A percentile compares a stretch with the other conserved stretches of the same genome.
These are phyloP conservation scores for Melanotus villosus DNA, from an alignment of 2,888 invertebrate species.

Conservation along the genomic window DNA sequence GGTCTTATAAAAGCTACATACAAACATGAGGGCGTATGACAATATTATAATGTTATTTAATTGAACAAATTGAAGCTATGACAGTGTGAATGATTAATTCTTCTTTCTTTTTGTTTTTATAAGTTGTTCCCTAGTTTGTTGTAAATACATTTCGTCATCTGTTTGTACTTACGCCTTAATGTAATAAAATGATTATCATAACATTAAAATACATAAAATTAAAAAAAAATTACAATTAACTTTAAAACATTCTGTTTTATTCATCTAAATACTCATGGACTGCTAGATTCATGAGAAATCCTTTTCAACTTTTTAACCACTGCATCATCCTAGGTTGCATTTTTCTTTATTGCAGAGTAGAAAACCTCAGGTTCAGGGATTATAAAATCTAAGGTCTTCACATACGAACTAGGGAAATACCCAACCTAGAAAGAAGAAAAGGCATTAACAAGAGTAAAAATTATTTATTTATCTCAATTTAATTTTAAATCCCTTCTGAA, in stretches of 20 bases:
- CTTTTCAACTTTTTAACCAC: constrained; percentile 19
- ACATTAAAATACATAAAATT: constrained; percentile 33
- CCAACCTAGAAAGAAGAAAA: constrained; percentile 73
- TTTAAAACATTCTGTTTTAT: constrained; percentile 32
- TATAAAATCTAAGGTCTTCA: constrained; percentile 65
- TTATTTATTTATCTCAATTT: too few species aligned
- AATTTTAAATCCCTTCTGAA: too few species aligned
- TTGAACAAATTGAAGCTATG: too few species aligned
- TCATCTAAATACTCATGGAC: constrained; percentile 49
- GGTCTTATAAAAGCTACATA: too few species aligned
- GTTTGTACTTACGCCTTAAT: constrained; percentile 44
- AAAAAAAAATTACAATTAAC: constrained; percentile 46
- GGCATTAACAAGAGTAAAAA: too few species aligned
- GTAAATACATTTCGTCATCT: too few species aligned
- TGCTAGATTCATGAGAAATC: constrained; percentile 32
- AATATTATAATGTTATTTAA: too few species aligned
- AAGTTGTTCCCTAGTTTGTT: too few species aligned
- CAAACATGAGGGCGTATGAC: too few species aligned
- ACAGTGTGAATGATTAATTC: too few species aligned
- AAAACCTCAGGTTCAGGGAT: constrained; percentile 50
- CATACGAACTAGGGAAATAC: constrained; percentile 87
- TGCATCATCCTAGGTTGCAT: constrained; percentile 17
- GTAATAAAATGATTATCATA: constrained; percentile 31
- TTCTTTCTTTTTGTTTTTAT: too few species aligned
- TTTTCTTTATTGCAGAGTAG: constrained; percentile 43